Conservation (phyloP, 2,888 invertebrate genomes). For the Netelia virgata region DNA sequence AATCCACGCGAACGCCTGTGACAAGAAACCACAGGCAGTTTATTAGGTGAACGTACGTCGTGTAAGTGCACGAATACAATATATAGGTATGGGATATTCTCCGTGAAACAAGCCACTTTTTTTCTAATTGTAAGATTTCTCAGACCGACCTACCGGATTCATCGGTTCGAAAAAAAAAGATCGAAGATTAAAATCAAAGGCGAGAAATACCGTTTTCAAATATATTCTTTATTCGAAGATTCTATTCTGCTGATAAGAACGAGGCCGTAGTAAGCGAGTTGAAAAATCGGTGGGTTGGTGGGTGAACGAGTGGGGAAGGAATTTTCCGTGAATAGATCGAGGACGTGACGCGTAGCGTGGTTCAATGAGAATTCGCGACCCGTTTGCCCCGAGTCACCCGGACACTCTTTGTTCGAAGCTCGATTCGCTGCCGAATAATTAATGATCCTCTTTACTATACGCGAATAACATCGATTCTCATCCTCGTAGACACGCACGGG, state of each 20-base stretch:
- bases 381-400: conserved; percentile 2
- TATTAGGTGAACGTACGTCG: conserved; percentile 79
- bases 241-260: too few relatives aligned
- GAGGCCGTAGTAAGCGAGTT: too few relatives aligned
- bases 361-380: conserved; percentile 18
- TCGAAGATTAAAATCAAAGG: too few relatives aligned
- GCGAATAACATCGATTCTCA: conserved; percentile 10
- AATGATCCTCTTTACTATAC: conserved; percentile 25
- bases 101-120: background rate
- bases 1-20: conserved; percentile 34
- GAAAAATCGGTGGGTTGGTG: too few relatives aligned
- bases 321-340: background rate
- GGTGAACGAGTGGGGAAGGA: too few relatives aligned
- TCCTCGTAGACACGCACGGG: background rate
- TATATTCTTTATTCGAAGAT: too few relatives aligned
- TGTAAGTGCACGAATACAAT: background rate
- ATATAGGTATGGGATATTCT: conserved; percentile 1
- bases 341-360: background rate
- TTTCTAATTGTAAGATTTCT: background rate
- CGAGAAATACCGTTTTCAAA: too few relatives aligned
- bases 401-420: conserved; percentile 49
- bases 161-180: too few relatives aligned
- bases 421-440: conserved; percentile 42
- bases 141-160: too few relatives aligned
- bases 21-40: conserved; percentile 79